Evolutionary conservation across 2,797 vertebrate species (phyloP).

Genomic region (Acanthornis magna): DNA sequence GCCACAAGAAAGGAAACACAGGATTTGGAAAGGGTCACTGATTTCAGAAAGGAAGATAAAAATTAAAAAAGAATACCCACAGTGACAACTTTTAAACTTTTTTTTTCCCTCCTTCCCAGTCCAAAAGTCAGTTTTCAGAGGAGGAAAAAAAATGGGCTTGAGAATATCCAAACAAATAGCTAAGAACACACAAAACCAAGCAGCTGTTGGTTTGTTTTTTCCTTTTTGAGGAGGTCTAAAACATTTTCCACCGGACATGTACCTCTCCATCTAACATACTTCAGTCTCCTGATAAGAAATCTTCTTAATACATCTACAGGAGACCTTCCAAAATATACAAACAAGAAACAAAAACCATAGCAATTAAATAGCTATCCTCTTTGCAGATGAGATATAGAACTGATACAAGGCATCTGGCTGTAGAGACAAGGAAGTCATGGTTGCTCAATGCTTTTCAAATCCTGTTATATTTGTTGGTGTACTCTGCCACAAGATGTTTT

Average conservation of each 20-base stretch:
- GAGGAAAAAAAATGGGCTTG: fast-evolving
- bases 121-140: background rate
- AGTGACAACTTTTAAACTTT: background rate
- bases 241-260: background rate
- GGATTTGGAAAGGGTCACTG: background rate
- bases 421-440: background rate
- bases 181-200: background rate
- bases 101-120: background rate
- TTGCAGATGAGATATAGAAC: background rate
- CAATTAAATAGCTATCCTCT: background rate
- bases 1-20: background rate
- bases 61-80: background rate
- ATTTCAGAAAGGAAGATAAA: background rate
- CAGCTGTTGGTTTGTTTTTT: background rate
- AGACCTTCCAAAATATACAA: background rate
- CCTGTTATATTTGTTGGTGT: background rate
- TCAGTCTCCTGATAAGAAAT: background rate
- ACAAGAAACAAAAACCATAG: background rate
- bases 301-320: background rate
- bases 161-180: background rate
- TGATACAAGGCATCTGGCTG: background rate
- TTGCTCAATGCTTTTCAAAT: background rate
- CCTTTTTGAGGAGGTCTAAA: background rate
- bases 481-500: background rate
- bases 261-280: background rate